These are phyloP conservation scores for Petrolisthes manimaculis DNA, from an alignment of 2,888 invertebrate species.

Conservation along the genomic window DNA sequence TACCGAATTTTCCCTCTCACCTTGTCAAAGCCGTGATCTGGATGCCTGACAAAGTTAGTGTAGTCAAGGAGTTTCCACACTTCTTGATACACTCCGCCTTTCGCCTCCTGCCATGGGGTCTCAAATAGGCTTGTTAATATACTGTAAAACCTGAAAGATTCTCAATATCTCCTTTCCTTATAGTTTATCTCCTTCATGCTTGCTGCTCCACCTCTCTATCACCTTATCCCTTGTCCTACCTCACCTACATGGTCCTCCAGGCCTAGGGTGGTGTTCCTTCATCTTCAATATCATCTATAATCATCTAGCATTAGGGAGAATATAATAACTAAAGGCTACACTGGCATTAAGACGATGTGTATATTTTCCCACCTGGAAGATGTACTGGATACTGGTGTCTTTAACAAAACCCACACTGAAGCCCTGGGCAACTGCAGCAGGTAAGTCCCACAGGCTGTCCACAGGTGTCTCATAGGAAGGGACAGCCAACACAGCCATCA, in stretches of 20 bases:
- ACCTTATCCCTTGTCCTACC: too few relatives aligned
- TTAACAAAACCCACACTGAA: constrained; percentile 15
- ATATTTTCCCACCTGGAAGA: constrained; percentile 22
- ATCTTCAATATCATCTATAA: too few relatives aligned
- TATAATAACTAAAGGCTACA: too few relatives aligned
- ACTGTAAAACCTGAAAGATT: too few relatives aligned
- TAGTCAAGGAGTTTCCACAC: constrained; percentile 33
- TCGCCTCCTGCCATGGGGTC: constrained; percentile 15
- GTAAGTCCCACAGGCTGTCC: constrained; percentile 31
- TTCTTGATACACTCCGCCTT: constrained; percentile 23
- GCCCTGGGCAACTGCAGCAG: constrained; percentile 1
- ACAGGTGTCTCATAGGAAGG: constrained; percentile 42
- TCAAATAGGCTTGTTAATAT: too few relatives aligned
- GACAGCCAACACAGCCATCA: constrained; percentile 37
- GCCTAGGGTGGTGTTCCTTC: too few relatives aligned
- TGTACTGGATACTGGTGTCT: constrained; percentile 24
- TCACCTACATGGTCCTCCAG: too few relatives aligned
- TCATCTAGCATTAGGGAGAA: too few relatives aligned
- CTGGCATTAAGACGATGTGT: too few relatives aligned
- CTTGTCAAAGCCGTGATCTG: constrained; percentile 32
- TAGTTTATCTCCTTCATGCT: too few relatives aligned
- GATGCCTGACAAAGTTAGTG: constrained; percentile 20
- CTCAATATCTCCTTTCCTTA: too few relatives aligned
- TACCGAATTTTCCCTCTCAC: not conserved
- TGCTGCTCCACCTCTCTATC: too few relatives aligned